These are phyloP conservation scores for Ariolimax columbianus DNA, from an alignment of 2,888 invertebrate genomes.

Conservation along the genomic window DNA sequence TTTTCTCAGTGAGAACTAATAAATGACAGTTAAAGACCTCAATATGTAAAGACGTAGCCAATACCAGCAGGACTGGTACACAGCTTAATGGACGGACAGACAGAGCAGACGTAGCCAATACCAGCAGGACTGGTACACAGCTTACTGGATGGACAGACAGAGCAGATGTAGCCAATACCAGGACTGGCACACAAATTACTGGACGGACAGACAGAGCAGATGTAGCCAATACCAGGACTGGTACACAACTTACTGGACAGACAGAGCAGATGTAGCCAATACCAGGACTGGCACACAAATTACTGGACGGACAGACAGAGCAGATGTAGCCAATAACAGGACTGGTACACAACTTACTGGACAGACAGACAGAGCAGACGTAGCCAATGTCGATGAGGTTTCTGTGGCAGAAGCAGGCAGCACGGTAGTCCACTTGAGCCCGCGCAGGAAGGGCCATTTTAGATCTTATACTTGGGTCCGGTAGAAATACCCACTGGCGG, in stretches of 20 bases:
- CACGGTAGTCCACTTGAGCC: constrained; percentile 94
- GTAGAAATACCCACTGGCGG: constrained; percentile 91
- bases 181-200: background rate
- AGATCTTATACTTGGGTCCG: constrained; percentile 84
- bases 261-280: background rate
- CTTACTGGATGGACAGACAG: too few relatives aligned
- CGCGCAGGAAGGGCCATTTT: constrained; percentile 90
- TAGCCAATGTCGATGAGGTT: constrained; percentile 96
- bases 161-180: too few relatives aligned
- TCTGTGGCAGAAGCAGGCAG: constrained; percentile 98
- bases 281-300: background rate
- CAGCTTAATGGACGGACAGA: too few relatives aligned
- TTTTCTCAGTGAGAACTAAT: too few relatives aligned
- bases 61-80: too few relatives aligned
- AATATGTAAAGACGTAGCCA: too few relatives aligned
- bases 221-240: background rate
- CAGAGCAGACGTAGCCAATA: too few relatives aligned
- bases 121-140: background rate
- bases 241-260: background rate
- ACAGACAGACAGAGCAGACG: constrained; percentile 97
- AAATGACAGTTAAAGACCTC: too few relatives aligned
- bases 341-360: constrained; percentile 80
- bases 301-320: background rate
- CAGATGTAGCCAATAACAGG: background rate
- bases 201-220: background rate